A percentile compares a stretch with the other conserved stretches of the same genome.
phyloP scores from a whole-genome alignment of 2,888 invertebrate genomes.

The Acronicta psi region DNA sequence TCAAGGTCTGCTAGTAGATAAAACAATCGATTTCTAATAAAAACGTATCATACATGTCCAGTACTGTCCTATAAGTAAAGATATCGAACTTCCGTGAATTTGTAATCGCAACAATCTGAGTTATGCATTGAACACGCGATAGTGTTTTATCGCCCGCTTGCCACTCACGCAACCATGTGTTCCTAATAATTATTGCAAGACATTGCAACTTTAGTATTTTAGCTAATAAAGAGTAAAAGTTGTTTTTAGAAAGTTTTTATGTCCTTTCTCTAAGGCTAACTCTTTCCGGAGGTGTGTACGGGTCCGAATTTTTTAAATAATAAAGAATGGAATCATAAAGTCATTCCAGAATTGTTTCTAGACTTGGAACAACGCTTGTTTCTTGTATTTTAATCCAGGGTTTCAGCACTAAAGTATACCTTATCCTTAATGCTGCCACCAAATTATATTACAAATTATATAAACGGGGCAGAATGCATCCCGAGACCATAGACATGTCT shows the following conservation, averaged over 20 bases:
- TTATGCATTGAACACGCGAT: slow-evolving; percentile 22
- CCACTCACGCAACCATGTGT: slow-evolving; percentile 10
- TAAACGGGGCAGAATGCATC: slow-evolving; percentile 2
- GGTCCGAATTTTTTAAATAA: too few relatives aligned
- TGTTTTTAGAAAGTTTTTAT: neutral
- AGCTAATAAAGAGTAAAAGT: slow-evolving; percentile 3
- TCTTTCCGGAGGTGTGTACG: too few relatives aligned
- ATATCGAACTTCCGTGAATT: slow-evolving; percentile 17
- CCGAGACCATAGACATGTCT: slow-evolving; percentile 16
- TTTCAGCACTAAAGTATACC: too few relatives aligned
- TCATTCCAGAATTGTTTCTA: too few relatives aligned
- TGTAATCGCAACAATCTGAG: slow-evolving; percentile 19
- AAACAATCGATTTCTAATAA: too few relatives aligned
- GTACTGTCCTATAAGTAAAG: slow-evolving; percentile 7
- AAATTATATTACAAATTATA: too few relatives aligned
- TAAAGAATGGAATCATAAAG: too few relatives aligned
- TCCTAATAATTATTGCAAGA: slow-evolving; percentile 11
- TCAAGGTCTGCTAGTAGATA: too few relatives aligned
- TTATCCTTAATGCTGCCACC: too few relatives aligned
- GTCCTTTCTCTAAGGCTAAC: neutral
- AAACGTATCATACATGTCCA: slow-evolving; percentile 6
- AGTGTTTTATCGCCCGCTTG: slow-evolving; percentile 17
- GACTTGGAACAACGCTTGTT: too few relatives aligned
- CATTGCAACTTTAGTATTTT: slow-evolving; percentile 11
- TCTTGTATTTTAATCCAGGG: too few relatives aligned